These are phyloP conservation scores for Drosophila emarginata DNA, from an alignment of 2,888 invertebrate genomes.

Conservation along the genomic window DNA sequence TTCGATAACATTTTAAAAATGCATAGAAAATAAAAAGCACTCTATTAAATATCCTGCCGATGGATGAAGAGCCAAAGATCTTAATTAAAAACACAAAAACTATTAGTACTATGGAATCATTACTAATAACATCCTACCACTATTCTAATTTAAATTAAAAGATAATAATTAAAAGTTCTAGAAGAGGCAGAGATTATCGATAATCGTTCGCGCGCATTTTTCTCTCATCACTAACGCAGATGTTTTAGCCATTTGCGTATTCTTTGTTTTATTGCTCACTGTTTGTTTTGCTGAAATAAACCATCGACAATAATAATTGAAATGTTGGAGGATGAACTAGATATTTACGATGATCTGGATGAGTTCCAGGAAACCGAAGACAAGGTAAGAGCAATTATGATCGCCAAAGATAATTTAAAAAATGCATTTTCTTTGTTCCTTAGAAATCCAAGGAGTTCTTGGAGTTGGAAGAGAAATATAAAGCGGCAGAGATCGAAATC, in stretches of 20 bases:
- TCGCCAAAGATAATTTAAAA: neutral
- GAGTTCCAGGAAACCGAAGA: constrained; percentile 74
- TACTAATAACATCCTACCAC: no score
- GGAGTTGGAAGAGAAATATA: constrained; percentile 66
- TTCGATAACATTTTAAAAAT: no score
- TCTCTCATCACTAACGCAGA: neutral
- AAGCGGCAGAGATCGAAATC: constrained; percentile 57
- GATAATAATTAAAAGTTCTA: neutral
- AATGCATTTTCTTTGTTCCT: neutral
- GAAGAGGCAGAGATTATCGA: neutral
- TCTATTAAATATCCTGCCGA: no score
- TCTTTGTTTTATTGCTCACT: neutral
- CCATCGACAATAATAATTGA: neutral
- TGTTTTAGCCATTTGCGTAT: neutral
- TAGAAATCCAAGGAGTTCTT: constrained; percentile 76
- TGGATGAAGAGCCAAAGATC: no score
- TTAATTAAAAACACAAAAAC: no score
- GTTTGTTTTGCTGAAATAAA: neutral
- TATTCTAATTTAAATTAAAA: neutral
- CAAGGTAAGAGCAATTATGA: constrained; percentile 55
- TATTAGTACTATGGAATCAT: no score
- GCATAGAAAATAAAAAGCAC: no score
- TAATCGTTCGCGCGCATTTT: neutral
- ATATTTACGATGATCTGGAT: constrained; percentile 80
- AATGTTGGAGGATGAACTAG: constrained; percentile 55